phyloP scores from a whole-genome alignment of 1,140 invertebrate genomes.

The Drosophila tristis region DNA sequence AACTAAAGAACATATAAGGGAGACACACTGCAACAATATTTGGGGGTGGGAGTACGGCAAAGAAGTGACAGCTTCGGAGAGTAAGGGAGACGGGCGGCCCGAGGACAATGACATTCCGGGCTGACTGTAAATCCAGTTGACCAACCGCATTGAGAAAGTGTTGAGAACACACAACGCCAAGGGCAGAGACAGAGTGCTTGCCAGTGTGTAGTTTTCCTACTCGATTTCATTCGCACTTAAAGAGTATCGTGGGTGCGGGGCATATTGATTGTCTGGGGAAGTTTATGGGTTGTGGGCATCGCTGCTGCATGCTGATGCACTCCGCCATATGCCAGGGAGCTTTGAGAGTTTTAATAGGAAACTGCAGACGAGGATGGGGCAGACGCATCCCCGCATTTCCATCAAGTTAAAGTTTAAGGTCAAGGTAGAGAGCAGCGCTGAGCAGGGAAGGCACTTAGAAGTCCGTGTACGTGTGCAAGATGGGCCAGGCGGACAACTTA shows the following conservation, averaged over 20 bases:
- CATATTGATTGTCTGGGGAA: conserved; percentile 64
- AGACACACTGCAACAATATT: conserved; percentile 24
- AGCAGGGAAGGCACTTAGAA: conserved; percentile 68
- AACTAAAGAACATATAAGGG: conserved; percentile 36
- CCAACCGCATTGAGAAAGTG: background rate
- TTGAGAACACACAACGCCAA: background rate
- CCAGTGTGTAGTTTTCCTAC: conserved; percentile 11
- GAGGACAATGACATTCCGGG: conserved; percentile 16
- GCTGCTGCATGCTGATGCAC: conserved; percentile 66
- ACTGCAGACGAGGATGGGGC: conserved; percentile 4
- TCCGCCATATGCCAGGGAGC: conserved; percentile 47
- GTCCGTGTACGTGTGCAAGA: conserved; percentile 41
- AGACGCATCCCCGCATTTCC: conserved; percentile 21
- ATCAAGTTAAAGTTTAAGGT: conserved; percentile 72
- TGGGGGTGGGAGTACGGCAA: conserved; percentile 14
- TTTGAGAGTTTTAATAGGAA: conserved; percentile 59
- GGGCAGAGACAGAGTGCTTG: too few species aligned
- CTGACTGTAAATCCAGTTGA: background rate
- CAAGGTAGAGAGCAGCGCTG: conserved; percentile 17
- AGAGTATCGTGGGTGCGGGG: conserved; percentile 48
- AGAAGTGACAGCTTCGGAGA: conserved; percentile 20
- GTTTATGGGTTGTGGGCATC: conserved; percentile 47
- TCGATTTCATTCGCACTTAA: conserved; percentile 35
- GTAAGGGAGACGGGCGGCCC: conserved; percentile 9
- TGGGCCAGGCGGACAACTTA: conserved; percentile 47